Evolutionary conservation across 2,113 vertebrate species (phyloP).

Genomic region (Festucalex cinctus): DNA sequence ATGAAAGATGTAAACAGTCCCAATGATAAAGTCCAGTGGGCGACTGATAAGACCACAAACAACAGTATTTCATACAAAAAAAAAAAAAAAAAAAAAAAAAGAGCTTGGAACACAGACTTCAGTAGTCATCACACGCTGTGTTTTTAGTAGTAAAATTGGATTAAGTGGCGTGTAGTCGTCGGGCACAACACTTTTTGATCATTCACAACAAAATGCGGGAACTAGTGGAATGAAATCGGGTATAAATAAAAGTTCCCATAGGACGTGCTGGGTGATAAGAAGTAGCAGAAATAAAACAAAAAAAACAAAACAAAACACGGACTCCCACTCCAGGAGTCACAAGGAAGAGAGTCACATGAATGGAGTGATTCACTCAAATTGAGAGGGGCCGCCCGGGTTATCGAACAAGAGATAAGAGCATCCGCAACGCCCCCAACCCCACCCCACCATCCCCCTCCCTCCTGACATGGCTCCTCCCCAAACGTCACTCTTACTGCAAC

Average conservation of each 20-base stretch:
- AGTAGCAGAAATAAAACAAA: constrained; percentile 49
- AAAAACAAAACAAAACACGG: constrained; percentile 21
- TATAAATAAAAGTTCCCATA: constrained; percentile 60
- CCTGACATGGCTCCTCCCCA: constrained; percentile 45
- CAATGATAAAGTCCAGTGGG: constrained; percentile 70
- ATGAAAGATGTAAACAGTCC: constrained; percentile 73
- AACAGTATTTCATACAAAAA: constrained; percentile 61
- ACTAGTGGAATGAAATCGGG: constrained; percentile 63
- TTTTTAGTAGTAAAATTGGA: constrained; percentile 61
- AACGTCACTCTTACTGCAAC: constrained; percentile 47
- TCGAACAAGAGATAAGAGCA: constrained; percentile 30
- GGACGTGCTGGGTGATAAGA: constrained; percentile 51
- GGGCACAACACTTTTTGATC: constrained; percentile 47
- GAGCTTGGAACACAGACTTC: constrained; percentile 69
- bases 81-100: constrained; percentile 35
- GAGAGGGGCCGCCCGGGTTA: constrained; percentile 49
- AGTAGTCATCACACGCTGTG: constrained; percentile 71
- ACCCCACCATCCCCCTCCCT: not conserved
- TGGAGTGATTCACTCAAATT: constrained; percentile 58
- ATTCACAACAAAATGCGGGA: constrained; percentile 34
- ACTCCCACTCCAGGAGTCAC: constrained; percentile 59
- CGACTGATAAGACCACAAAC: constrained; percentile 69
- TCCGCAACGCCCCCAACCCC: not conserved
- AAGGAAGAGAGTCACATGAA: constrained; percentile 66
- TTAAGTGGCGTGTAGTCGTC: constrained; percentile 24